Evolutionary conservation across 2,888 invertebrate genomes (phyloP).

Genomic region (Argynnis bischoffii): DNA sequence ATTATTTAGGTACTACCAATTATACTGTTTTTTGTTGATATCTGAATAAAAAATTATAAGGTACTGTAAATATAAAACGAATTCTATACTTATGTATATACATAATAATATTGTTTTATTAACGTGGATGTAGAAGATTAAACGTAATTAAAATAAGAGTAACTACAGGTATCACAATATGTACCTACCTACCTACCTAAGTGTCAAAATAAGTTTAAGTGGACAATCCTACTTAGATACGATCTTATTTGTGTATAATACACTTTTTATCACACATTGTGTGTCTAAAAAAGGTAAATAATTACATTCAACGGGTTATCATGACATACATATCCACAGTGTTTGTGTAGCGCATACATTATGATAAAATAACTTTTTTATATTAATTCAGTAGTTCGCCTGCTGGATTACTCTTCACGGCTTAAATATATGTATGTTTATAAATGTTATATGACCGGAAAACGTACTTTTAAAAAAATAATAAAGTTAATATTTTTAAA

Average conservation of each 20-base stretch:
- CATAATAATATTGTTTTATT: too few species aligned
- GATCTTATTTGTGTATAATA: conserved; percentile 4
- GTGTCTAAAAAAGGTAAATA: conserved; percentile 37
- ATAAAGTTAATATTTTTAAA: too few species aligned
- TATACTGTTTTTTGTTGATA: conserved; percentile 19
- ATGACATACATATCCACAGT: conserved; percentile 31
- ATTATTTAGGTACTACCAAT: conserved; percentile 14
- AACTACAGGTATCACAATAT: background rate
- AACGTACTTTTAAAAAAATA: too few species aligned
- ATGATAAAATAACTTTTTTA: conserved; percentile 32
- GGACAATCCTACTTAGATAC: background rate
- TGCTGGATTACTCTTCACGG: conserved; percentile 15
- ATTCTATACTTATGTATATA: too few species aligned
- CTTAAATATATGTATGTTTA: background rate
- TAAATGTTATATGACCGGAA: too few species aligned
- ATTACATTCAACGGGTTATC: conserved; percentile 37
- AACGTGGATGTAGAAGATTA: too few species aligned
- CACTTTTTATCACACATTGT: conserved; percentile 28
- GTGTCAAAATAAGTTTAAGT: background rate
- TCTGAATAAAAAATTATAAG: conserved; percentile 28
- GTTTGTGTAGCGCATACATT: conserved; percentile 29
- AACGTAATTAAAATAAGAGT: too few species aligned
- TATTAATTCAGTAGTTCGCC: conserved; percentile 28
- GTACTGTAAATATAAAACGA: too few species aligned
- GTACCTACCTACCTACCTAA: too few species aligned